phyloP scores from a whole-genome alignment of 2,113 vertebrate genomes.

The Orycteropus afer region DNA sequence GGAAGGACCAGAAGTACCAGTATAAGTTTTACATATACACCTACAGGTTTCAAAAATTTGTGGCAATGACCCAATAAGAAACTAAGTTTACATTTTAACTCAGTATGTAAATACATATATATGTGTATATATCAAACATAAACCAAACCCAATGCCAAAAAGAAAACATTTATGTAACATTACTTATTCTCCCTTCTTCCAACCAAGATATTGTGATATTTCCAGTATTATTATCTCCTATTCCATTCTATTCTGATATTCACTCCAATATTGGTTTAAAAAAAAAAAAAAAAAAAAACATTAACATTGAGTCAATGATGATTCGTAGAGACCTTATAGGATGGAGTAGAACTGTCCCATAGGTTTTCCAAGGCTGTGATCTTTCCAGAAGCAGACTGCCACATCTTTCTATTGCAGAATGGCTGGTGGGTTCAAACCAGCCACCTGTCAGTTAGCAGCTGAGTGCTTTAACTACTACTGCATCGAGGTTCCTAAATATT shows the following conservation, averaged over 20 bases:
- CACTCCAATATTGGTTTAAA: too few species aligned
- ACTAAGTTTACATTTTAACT: not conserved
- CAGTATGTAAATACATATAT: not conserved
- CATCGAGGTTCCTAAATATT: too few species aligned
- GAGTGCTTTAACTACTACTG: too few species aligned
- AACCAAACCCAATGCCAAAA: not conserved
- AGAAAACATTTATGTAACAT: conserved; percentile 7
- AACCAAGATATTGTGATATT: not conserved
- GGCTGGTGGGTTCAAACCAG: too few species aligned
- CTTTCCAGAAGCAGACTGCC: too few species aligned
- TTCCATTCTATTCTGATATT: not conserved
- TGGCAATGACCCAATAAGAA: conserved; percentile 9
- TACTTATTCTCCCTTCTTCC: not conserved
- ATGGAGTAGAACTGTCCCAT: too few species aligned
- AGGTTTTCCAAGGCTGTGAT: too few species aligned
- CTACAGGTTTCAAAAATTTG: not conserved
- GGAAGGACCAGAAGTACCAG: conserved; percentile 26
- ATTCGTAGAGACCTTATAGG: too few species aligned
- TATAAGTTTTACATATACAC: conserved; percentile 14
- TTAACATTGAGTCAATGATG: too few species aligned
- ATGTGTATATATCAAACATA: not conserved
- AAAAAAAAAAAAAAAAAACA: too few species aligned
- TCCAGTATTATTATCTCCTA: not conserved
- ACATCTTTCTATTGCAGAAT: too few species aligned
- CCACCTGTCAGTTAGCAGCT: too few species aligned